phyloP scores from a whole-genome alignment of 2,888 invertebrate genomes.

The Eristalinus sepulchralis region DNA sequence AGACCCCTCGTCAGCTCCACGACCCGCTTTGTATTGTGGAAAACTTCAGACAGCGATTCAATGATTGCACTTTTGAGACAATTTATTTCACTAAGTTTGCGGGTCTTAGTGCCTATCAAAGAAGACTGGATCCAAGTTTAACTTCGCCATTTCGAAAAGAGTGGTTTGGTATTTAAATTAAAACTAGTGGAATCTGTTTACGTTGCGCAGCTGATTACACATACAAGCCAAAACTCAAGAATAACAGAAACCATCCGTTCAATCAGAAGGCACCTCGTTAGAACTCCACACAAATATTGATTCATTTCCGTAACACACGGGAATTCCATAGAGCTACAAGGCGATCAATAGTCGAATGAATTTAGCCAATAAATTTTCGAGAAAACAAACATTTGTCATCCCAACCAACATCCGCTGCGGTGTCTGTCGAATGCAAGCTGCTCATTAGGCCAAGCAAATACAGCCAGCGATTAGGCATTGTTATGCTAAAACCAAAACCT shows the following conservation, averaged over 20 bases:
- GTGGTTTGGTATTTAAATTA: too few relatives aligned
- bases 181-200: too few relatives aligned
- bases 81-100: too few relatives aligned
- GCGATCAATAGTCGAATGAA: constrained; percentile 22
- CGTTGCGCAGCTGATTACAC: background rate
- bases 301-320: constrained; percentile 12
- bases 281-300: constrained; percentile 47
- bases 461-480: constrained; percentile 55
- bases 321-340: constrained; percentile 12
- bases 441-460: constrained; percentile 69
- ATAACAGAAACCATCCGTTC: background rate
- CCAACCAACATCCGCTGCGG: constrained; percentile 14
- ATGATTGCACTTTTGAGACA: too few relatives aligned
- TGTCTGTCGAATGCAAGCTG: constrained; percentile 54
- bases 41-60: too few relatives aligned
- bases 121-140: too few relatives aligned
- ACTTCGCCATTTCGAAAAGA: too few relatives aligned
- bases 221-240: background rate
- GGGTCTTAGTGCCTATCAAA: too few relatives aligned
- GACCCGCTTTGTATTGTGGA: too few relatives aligned
- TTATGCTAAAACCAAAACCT: constrained; percentile 25
- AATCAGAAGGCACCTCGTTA: background rate
- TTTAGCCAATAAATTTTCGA: constrained; percentile 41
- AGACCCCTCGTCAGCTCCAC: too few relatives aligned
- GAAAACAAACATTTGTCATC: constrained; percentile 36